Evolutionary conservation across 2,113 vertebrate species (phyloP), one percentile per base, ranked within the genome.

Genomic region (Petrocephalus zakoni): DNA sequence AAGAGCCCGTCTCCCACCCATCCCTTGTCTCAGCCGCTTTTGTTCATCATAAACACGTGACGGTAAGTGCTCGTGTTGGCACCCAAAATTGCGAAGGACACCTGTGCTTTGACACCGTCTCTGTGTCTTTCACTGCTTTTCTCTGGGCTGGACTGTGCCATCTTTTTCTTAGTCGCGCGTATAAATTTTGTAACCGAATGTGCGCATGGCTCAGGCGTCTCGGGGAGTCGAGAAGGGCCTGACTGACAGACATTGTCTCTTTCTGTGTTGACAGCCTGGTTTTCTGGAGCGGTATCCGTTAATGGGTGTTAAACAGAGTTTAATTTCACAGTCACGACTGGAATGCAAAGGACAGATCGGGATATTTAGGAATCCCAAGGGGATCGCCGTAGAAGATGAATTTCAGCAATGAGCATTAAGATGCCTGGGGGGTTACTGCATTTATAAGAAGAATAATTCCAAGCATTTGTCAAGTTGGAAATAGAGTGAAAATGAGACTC

Each of bases 371-470:
- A 81, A 75, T 52, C 87, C 29, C 72, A 8, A 21, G 21, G 52
- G 87, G 72, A 88, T 82, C 29, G 17, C 47, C 47, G 15, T 11
- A 5, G 68, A 17, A 88, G 72, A 88, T 88, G 87, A 82, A 78
- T 56, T 88, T 88, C 87, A 56, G 25, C 51, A 88, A 42, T 55
- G 72, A 81, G 68, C 34, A 82, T 56, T 81, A 17, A 25, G 64
- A 68, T 37, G 64, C 29, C 51, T 42, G 2, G 52, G n/a, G 87
- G 58, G 58, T 52, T 64, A 72, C 49, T 72, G 61, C 61, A 51
- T 46, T 87, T 87, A 87, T 72, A 68, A n/a, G 42, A 17, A 19
- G 15, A 49, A 52, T 87, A 51, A 72, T 51, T 49, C 61, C 72
- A 29, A 37, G 46, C 47, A 87, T 72, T 72, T 47, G 46, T 87